Evolutionary conservation across 2,113 vertebrate species (phyloP), one percentile per base, ranked within the genome.

Genomic region (Elaphurus davidianus): DNA sequence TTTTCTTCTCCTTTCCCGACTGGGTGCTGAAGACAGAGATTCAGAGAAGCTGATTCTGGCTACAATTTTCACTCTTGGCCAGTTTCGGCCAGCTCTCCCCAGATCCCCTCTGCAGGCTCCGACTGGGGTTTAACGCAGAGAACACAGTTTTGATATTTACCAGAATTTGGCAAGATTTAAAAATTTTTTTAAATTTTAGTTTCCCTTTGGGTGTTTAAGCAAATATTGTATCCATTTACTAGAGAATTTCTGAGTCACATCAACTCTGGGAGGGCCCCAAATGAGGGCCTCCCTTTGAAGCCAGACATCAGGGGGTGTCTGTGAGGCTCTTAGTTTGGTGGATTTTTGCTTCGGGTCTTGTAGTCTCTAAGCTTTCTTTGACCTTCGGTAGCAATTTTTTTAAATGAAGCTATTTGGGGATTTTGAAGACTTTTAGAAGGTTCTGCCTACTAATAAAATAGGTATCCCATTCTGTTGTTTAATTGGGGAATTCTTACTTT

Each of bases 171-270:
- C 17, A 82, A n/a, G 50, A 54, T 54, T 52, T 13, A 1, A 0
- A 7, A 4, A 1, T 0, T 3, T n/a, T n/a, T 52, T 82, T 6
- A 0, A 82, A n/a, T n/a, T 82, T n/a, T 82, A 23, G 50, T 54
- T 54, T 82, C 11, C 19, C 3, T 33, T n/a, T n/a, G 30, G 50
- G 11, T 54, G 19, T n/a, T 82, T 54, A 82, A n/a, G 19, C 5
- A 30, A 82, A 54, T 82, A 82, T 52, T 82, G 30, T 82, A 23
- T 33, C 50, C 50, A 33, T 13, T 54, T n/a, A n/a, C 50, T 54
- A 82, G 30, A 82, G 30, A 82, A 54, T 54, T 54, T 52, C 19
- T n/a, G 79, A 81, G 3, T 81, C 17, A 33, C 17, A 50, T 82
- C 6, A 52, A 7, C n/a, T 57, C 52, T 57, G 47, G 10, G 47